Evolutionary conservation across 2,888 invertebrate genomes (phyloP), one percentile per base, ranked within the genome.

Genomic region (Phaonia tiefii): DNA sequence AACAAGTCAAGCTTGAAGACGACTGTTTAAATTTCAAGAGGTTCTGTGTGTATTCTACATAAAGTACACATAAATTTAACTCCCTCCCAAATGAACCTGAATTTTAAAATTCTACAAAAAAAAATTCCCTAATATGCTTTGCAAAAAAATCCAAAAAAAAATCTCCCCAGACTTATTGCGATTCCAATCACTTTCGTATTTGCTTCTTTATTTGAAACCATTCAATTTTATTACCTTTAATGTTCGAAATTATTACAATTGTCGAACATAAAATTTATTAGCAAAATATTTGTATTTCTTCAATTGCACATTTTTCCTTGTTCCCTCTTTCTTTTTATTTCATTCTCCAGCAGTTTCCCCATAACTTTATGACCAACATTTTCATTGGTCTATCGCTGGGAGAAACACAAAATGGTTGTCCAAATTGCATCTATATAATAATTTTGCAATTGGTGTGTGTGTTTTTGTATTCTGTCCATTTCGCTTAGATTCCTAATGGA

Each of bases 261-360:
- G 63, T 22, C 63, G 39, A 63, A 39, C 22, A 42, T 63, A 11
- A 17, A 63, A 63, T 63, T 63, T 63, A 63, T 63, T 63, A 22
- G 42, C 20, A 39, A 63, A 63, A 63, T 63, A 63, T 63, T 63
- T 63, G 63, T 63, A 63, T 63, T 63, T 63, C 42, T 63, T 63
- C n/a, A 3, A 54, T 11, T 60, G 11, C 31, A 31, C 15, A 15
- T 58, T 15, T 63, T 17, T 60, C 39, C 31, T 25, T 25, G 11
- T 25, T 31, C 31, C 22, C 17, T 51, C n/a, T 11, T 31, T 5
- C 31, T 31, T 31, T 31, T 31, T 31, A 31, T 54, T 54, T 25
- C n/a, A n/a, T 13, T 13, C 25, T 54, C 25, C 25, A 22, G 8
- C n/a, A n/a, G n/a, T n/a, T n/a, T n/a, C n/a, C 15, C 4, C 22